Conservation (phyloP, 2,888 invertebrate genomes). For the Eulithis testata region DNA sequence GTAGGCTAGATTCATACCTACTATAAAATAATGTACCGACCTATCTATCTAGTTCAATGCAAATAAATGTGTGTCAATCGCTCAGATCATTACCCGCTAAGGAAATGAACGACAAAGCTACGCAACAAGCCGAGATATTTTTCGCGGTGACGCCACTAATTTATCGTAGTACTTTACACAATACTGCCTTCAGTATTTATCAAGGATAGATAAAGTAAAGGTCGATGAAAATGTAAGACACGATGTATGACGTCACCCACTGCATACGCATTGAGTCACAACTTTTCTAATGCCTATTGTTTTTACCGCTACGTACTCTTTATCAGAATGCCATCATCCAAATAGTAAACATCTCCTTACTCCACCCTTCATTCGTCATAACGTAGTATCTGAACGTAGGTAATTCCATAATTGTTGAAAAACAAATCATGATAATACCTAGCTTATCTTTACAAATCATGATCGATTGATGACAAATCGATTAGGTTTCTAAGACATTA, state of each 20-base stretch:
- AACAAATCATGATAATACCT: slow-evolving; percentile 1
- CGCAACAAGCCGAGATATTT: slow-evolving; percentile 35
- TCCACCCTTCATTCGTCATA: slow-evolving; percentile 24
- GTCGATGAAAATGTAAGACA: slow-evolving; percentile 43
- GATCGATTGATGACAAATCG: slow-evolving; percentile 11
- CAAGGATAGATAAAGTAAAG: slow-evolving; percentile 36
- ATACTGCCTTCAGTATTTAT: slow-evolving; percentile 35
- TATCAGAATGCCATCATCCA: slow-evolving; percentile 26
- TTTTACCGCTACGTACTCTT: slow-evolving; percentile 21
- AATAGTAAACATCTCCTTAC: slow-evolving; percentile 30
- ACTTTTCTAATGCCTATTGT: slow-evolving; percentile 33
- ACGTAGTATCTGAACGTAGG: slow-evolving; percentile 1
- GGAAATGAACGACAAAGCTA: slow-evolving; percentile 31
- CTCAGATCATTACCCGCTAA: slow-evolving; percentile 29
- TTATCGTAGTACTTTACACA: slow-evolving; percentile 30
- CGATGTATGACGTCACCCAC: slow-evolving; percentile 35
- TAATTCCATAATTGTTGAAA: slow-evolving; percentile 7
- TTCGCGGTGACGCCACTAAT: slow-evolving; percentile 40
- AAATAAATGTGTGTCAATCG: slow-evolving; percentile 17
- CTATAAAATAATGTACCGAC: not conserved
- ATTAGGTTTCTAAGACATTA: not conserved
- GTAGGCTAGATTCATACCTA: not conserved
- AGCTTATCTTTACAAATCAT: slow-evolving; percentile 13
- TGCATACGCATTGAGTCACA: slow-evolving; percentile 39
- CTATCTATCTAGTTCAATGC: not conserved